Base-by-base conservation (phyloP, 2,113 vertebrate genomes). In the Oreochromis spilurus region DNA sequence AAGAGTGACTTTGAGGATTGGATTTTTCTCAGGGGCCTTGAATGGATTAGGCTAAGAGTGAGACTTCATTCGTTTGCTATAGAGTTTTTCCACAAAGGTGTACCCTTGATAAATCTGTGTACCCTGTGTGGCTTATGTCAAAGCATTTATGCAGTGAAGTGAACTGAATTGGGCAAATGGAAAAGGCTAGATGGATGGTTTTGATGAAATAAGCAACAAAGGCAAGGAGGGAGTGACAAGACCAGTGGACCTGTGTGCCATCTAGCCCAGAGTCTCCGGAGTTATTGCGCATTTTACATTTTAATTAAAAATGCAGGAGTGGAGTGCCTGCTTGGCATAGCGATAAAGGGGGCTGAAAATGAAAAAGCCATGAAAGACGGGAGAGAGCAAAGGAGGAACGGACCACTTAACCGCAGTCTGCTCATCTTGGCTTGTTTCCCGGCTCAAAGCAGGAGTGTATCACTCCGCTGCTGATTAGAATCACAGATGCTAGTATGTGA, bases 241-340 rank as follows among this genome's bases (percentile, higher is more conserved):
- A 85, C 84, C 89, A 78, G 67, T 82, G 81, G 86, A 92, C 89
- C 93, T 84, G 83, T 91, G 91, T 88, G 91, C 93, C 93, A 91
- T 92, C 88, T 67, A 90, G 75, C 60, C 90, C 91, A 38, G 34
- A 89, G 90, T 94, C 95, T 93, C 91, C 81, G 16, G 87, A 90
- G 87, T 94, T 95, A 94, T 94, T 93, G 91, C 75, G 88, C 91
- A 87, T 95, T 96, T 93, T 87, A 79, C 84, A 89, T 95, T 96
- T 96, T 95, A 96, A 96, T 96, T 95, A 95, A 96, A 96, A 93
- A 93, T 85, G 79, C 52, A 75, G 88, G 92, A 92, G 92, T 6
- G 36, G 54, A 52, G 70, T 83, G 88, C 81, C 88, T 88, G 89
- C 88, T 89, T 91, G 93, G 92, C 95, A 94, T 94, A 52, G 92